Evolutionary conservation across 2,113 vertebrate species (phyloP).

Genomic region (Python bivittatus): DNA sequence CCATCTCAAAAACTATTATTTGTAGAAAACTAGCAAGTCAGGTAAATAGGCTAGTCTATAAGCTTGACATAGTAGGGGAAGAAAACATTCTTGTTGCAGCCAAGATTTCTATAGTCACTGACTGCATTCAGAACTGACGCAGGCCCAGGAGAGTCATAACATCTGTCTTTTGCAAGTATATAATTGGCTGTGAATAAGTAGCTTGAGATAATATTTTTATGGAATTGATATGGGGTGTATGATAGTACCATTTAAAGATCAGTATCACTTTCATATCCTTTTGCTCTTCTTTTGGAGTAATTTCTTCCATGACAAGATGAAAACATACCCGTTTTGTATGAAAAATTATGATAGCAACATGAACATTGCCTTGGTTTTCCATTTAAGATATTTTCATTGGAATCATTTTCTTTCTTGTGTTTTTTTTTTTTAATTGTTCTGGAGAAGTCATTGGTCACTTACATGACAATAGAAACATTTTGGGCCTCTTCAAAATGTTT

Average conservation of each 20-base stretch:
- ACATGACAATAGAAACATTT: not conserved
- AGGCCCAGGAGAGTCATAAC: not conserved
- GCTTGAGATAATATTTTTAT: not conserved
- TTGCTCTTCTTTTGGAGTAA: not conserved
- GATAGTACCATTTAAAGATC: not conserved
- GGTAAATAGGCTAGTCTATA: not conserved
- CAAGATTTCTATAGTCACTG: not conserved
- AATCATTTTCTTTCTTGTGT: not conserved
- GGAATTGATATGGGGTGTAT: not conserved
- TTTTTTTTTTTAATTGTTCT: not conserved
- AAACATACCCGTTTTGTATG: slow-evolving; percentile 17
- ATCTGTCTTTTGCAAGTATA: not conserved
- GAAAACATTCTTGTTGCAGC: not conserved
- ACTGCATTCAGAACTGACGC: not conserved
- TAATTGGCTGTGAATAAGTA: not conserved
- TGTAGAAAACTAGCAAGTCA: not conserved
- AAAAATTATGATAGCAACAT: slow-evolving; percentile 12
- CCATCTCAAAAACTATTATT: not conserved
- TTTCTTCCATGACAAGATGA: slow-evolving; percentile 6
- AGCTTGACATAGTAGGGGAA: not conserved
- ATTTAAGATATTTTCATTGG: not conserved
- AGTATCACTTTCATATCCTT: not conserved
- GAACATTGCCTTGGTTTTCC: slow-evolving; percentile 13
- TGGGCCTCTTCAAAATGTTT: not conserved
- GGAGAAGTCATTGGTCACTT: not conserved